Conservation (phyloP, 1,140 invertebrate species). For the Oryctes rhinoceros region DNA sequence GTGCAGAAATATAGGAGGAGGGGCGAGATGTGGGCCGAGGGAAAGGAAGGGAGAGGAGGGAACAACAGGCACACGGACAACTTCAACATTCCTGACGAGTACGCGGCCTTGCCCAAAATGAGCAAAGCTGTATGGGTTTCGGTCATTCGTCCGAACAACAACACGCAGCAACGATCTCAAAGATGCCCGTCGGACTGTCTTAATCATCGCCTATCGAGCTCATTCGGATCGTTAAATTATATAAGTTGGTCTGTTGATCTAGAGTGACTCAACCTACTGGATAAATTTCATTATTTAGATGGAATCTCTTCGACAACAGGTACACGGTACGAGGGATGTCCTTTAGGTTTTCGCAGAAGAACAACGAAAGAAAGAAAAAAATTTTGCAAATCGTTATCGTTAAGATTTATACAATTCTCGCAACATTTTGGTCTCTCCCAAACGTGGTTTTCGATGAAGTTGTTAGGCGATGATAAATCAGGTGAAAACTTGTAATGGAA, state of each 20-base stretch:
- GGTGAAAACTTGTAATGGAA: too few relatives aligned
- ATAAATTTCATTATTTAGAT: too few relatives aligned
- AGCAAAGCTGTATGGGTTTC: not conserved
- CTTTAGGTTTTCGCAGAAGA: too few relatives aligned
- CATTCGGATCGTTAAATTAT: not conserved
- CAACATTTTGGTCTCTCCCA: too few relatives aligned
- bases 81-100: constrained; percentile 44
- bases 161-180: not conserved
- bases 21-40: not conserved
- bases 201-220: not conserved
- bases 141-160: constrained; percentile 38
- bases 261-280: not conserved
- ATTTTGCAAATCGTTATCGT: too few relatives aligned
- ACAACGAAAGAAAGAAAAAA: too few relatives aligned
- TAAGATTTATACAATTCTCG: too few relatives aligned
- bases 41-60: not conserved
- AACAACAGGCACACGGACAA: not conserved
- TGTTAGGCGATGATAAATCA: too few relatives aligned
- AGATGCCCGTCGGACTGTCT: not conserved
- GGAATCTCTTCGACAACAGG: too few relatives aligned
- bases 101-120: constrained; percentile 46
- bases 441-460: too few relatives aligned
- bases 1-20: not conserved
- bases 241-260: not conserved
- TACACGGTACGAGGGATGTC: too few relatives aligned